Base-by-base conservation (phyloP, 2,888 invertebrate genomes). In the Xestia rhomboidea region DNA sequence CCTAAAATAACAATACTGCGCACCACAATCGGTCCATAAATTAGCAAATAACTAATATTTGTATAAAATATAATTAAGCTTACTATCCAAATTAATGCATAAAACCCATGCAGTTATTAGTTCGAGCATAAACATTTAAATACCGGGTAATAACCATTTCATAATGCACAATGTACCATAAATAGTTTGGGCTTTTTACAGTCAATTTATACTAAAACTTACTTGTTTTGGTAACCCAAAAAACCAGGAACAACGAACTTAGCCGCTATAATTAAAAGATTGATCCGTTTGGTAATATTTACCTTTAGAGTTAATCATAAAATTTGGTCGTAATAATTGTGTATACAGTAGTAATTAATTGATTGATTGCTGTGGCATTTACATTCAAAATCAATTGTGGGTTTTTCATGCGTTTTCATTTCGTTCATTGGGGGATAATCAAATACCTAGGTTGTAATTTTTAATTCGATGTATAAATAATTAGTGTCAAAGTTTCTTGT, bases 31-130 rank as follows among this genome's bases (percentile, higher is more conserved):
- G 27, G 24, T 62, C 41, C 41, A 74, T 77, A 82, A 83, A 82
- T 71, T 57, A 30, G 30, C 46, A 66, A 82, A 81, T 62, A 74
- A 74, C 57, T n/a, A 83, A 77, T 66, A 77, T 76, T 85, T 62
- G 71, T 63, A 63, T 74, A 60, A 74, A 85, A 46, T 77, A 64
- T 82, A 85, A 83, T 85, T 85, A 77, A 57, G 41, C 24, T 66
- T 67, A 75, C 18, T 69, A 62, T 68, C 30, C 21, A 63, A 77
- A 85, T 82, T 78, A 75, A 68, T 75, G 82, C 67, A 57, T n/a
- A 68, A 69, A 73, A 82, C 60, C 71, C 68, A 64, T 75, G 64
- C 70, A 41, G 71, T 66, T 75, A 62, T 51, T 77, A 64, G 49
- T 60, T 64, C n/a, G 44, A 27, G 70, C 72, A 73, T 79, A 78